Conservation (phyloP, 2,113 vertebrate genomes). For the Dolichallabes microphthalmus region DNA sequence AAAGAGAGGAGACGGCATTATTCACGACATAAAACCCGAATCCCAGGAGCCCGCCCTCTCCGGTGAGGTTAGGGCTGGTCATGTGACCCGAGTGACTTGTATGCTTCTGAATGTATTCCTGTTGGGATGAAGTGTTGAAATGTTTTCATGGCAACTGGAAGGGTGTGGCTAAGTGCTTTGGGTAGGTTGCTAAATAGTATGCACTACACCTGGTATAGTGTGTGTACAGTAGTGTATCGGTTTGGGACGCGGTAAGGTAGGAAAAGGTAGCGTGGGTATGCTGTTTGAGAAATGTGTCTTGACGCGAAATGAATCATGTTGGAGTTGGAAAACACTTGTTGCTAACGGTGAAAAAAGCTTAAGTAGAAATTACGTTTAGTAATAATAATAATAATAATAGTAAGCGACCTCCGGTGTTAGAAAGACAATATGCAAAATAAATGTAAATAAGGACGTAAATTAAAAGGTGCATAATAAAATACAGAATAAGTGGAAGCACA, state of each 20-base stretch:
- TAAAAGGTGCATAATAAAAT: neutral
- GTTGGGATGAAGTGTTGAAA: neutral
- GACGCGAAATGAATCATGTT: neutral
- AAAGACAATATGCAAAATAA: neutral
- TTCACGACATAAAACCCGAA: neutral
- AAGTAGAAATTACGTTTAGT: neutral
- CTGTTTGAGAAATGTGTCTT: neutral
- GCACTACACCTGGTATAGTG: neutral
- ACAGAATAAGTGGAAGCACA: neutral
- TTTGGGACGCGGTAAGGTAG: neutral
- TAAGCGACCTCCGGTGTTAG: neutral
- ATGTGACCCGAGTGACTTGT: neutral
- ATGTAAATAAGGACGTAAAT: neutral
- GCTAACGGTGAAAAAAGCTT: neutral
- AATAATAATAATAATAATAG: too few species aligned
- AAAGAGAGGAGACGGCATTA: neutral
- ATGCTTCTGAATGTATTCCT: neutral
- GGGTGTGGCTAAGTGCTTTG: neutral
- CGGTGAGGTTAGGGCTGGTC: neutral
- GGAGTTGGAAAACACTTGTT: neutral
- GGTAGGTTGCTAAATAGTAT: neutral
- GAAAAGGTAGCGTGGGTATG: neutral
- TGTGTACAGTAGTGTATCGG: neutral
- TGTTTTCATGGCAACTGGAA: neutral
- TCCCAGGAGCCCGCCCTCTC: neutral